Evolutionary conservation across 2,888 invertebrate genomes (phyloP), one percentile per base, ranked within the genome.

Genomic region (Microctonus aethiopoides): DNA sequence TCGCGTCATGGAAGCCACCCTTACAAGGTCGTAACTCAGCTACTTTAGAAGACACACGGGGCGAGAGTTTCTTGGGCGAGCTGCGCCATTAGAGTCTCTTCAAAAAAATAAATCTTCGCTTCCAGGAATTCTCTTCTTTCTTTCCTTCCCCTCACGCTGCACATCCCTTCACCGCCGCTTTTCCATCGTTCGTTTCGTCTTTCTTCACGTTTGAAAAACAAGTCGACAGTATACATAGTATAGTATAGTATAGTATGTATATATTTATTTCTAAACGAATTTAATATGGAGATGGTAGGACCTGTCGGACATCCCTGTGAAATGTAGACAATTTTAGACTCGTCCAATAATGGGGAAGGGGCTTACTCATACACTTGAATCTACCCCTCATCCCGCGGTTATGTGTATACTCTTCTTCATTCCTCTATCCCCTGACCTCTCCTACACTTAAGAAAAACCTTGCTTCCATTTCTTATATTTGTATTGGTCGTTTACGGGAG

Each of bases 51-150:
- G 75, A 75, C 74, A 75, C 74, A 70, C 26, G 74, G 70, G 72
- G 76, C 72, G 72, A 46, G 54, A 80, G 81, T 80, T 81, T 78
- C 78, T 79, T 78, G 74, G 77, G 79, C 79, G 74, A 76, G 80
- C 80, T 77, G 77, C 80, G 77, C 82, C 83, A 81, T 83, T 81
- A 82, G 83, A 78, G 80, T 79, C 81, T 83, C 80, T 81, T 82
- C 81, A 81, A 78, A 82, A 84, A 83, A 84, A 84, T 85, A 84
- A 84, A 84, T 85, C 84, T 85, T 82, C 79, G 73, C 78, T 83
- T 80, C 81, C 76, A 74, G 74, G 82, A 84, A 84, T 76, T 75
- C 70, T 69, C 60, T 72, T 63, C 68, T 67, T 71, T 70, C 51
- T 32, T 46, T 36, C 26, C 56, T 13, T 7, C 22, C 6, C 54